Base-by-base conservation (phyloP, 2,888 invertebrate genomes). In the Drosophila mettleri region DNA sequence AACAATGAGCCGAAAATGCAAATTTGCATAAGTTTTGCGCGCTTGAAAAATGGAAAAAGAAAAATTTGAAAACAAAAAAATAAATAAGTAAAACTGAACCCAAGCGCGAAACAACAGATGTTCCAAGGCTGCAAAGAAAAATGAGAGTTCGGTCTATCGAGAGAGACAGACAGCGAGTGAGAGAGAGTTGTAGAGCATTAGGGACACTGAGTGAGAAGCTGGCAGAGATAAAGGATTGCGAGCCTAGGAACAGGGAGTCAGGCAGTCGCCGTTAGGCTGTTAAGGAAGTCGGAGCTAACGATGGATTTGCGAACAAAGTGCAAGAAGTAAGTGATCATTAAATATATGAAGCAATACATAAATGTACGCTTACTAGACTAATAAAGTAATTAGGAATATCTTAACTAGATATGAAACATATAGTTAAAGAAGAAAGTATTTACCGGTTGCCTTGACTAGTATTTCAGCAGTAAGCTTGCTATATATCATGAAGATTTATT, bases 11-110 rank as follows among this genome's bases (percentile, higher is more conserved):
- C 33, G 38, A 81, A 81, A 63, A 74, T 73, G 39, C 29, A 80
- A 86, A 83, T 83, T 83, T 86, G 81, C 86, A 82, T 84, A 82
- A 80, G 75, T 78, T 80, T 83, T 73, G 76, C 74, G 72, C 67
- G 76, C 57, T 68, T 63, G 59, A 67, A 74, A 74, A 66, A 46
- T 49, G 31, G 43, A 36, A 60, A 57, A 24, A 41, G 9, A 43
- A 12, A 33, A 54, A 41, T 52, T 52, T 29, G 27, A 49, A 33
- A 46, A 46, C 29, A 36, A 27, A 27, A 45, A 45, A 51, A 10
- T 24, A 18, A 46, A 31, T 49, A 38, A 43, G 43, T 18, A n/a
- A 38, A 65, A 43, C 49, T 38, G 33, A 52, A 20, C 45, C 39
- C 41, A 12, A 36, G 34, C 51, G 51, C 54, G n/a, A 14, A 65